These are phyloP conservation scores for Leptodactylus fuscus DNA, from an alignment of 2,113 vertebrate species.

Conservation along the genomic window DNA sequence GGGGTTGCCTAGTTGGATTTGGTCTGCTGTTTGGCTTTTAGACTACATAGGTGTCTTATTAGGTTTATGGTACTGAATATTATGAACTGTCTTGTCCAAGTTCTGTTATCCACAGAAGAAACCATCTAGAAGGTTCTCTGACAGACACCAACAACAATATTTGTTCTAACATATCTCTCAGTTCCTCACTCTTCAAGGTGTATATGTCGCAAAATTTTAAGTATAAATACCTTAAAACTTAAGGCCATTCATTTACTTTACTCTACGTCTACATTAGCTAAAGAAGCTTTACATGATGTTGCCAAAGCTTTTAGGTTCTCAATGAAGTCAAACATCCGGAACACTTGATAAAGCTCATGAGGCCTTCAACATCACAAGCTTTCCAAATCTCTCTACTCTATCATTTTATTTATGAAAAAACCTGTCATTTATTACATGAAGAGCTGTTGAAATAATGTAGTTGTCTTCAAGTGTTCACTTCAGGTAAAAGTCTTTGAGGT, in stretches of 20 bases:
- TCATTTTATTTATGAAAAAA: constrained; percentile 47
- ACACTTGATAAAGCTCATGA: constrained; percentile 1
- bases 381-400: constrained; percentile 19
- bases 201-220: background rate
- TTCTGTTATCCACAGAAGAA: background rate
- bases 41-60: no score
- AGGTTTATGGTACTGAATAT: no score
- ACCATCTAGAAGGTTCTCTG: background rate
- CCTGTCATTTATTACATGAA: constrained; percentile 41
- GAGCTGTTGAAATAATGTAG: constrained; percentile 49
- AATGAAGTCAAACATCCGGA: constrained; percentile 16
- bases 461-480: constrained; percentile 29
- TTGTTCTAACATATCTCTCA: background rate
- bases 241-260: background rate
- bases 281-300: background rate
- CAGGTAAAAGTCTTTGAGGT: constrained; percentile 23
- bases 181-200: background rate
- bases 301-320: background rate
- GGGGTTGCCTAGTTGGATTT: background rate
- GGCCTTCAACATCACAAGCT: background rate
- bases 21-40: background rate
- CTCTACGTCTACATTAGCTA: background rate
- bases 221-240: background rate
- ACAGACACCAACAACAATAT: background rate
- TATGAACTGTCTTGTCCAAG: no score